A percentile compares a stretch with the other conserved stretches of the same genome.
Conservation (phyloP, 2,797 vertebrate species). For the Myripristis murdjan region DNA sequence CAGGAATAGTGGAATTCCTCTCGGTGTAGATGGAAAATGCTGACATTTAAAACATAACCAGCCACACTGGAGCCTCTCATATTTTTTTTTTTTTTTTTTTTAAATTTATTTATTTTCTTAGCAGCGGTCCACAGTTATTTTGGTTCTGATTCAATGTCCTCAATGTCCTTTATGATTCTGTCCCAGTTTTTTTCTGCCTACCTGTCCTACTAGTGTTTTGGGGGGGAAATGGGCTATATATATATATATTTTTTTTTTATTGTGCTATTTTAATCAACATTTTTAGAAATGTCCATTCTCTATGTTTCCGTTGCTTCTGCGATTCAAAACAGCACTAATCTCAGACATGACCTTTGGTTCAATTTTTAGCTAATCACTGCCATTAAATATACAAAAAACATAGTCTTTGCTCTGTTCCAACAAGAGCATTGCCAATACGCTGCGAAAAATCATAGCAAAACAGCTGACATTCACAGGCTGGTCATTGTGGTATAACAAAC, state of each 20-base stretch:
- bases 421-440: no score
- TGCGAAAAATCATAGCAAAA: no score
- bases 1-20: no score
- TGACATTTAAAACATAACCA: constrained; percentile 27
- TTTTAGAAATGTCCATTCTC: neutral
- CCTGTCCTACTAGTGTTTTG: constrained; percentile 27
- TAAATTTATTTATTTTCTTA: no score
- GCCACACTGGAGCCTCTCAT: neutral
- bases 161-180: neutral
- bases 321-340: no score
- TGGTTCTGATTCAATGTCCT: constrained; percentile 6
- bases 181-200: constrained; percentile 24
- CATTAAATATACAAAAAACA: no score
- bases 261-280: constrained; percentile 16
- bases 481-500: neutral
- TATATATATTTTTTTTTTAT: neutral
- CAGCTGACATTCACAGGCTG: no score
- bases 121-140: constrained; percentile 7
- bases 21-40: constrained; percentile 22
- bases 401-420: no score
- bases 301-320: no score
- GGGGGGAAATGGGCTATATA: neutral
- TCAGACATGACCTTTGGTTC: no score
- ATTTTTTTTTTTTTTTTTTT: no score
- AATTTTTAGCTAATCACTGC: no score